A percentile compares a stretch with the other conserved stretches of the same genome.
Conservation (phyloP, 2,888 invertebrate genomes). For the Ctena decussata region DNA sequence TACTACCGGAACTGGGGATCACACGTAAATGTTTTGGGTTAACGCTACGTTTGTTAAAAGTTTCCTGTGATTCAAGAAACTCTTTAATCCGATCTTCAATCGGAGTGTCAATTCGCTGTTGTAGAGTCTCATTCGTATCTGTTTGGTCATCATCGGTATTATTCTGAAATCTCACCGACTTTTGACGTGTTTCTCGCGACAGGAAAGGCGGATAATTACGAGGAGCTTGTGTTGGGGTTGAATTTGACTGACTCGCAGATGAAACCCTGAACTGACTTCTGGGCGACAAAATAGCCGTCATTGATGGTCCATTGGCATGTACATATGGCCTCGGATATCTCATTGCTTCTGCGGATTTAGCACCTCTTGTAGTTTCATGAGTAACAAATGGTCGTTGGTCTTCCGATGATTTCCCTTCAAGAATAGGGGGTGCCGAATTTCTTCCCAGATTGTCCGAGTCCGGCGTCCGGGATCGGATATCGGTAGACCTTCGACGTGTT, state of each 20-base stretch:
- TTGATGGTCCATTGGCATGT: background rate
- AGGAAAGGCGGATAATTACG: background rate
- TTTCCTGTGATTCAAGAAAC: constrained; percentile 58
- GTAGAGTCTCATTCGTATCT: background rate
- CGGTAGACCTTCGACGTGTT: constrained; percentile 35
- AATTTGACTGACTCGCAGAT: background rate
- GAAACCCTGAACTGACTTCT: background rate
- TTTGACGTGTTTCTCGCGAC: constrained; percentile 28
- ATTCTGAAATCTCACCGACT: constrained; percentile 66
- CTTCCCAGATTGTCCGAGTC: constrained; percentile 1
- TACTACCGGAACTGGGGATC: background rate
- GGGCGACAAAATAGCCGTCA: background rate
- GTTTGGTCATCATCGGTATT: background rate
- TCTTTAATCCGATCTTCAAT: constrained; percentile 57
- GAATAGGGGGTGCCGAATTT: constrained; percentile 50
- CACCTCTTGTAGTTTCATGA: constrained; percentile 22
- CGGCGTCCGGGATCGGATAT: constrained; percentile 14
- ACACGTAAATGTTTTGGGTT: background rate
- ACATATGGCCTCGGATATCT: background rate
- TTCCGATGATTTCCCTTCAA: constrained; percentile 16
- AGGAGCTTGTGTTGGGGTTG: background rate
- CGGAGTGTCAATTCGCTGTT: background rate
- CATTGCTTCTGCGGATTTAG: constrained; percentile 38
- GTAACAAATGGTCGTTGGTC: constrained; percentile 43
- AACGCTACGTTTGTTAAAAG: constrained; percentile 55